Evolutionary conservation across 2,113 vertebrate genomes (phyloP).

Genomic region (Tetrao urogallus): DNA sequence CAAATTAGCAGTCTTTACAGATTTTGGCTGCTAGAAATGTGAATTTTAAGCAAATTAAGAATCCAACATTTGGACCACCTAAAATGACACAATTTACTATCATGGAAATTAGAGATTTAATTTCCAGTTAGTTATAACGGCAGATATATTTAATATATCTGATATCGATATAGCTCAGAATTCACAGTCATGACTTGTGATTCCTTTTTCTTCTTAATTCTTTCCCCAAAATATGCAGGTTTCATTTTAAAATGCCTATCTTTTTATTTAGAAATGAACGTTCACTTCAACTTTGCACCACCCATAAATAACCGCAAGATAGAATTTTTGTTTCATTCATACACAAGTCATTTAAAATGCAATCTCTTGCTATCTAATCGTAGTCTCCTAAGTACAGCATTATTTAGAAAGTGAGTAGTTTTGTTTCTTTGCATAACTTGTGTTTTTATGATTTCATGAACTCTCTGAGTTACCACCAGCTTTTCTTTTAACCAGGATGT

Average conservation of each 20-base stretch:
- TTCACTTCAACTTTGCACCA: slow-evolving; percentile 47
- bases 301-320: slow-evolving; percentile 35
- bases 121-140: slow-evolving; percentile 12
- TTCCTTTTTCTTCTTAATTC: slow-evolving; percentile 55
- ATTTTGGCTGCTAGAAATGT: slow-evolving; percentile 55
- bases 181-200: slow-evolving; percentile 4
- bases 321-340: slow-evolving; percentile 16
- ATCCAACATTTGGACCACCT: slow-evolving; percentile 52
- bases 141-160: slow-evolving; percentile 13
- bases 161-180: slow-evolving; percentile 20
- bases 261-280: slow-evolving; percentile 56
- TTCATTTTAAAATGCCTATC: slow-evolving; percentile 55
- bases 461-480: slow-evolving; percentile 72
- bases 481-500: slow-evolving; percentile 58
- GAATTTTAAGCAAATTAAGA: slow-evolving; percentile 47
- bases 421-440: slow-evolving; percentile 22
- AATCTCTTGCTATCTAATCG: slow-evolving; percentile 15
- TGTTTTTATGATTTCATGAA: slow-evolving; percentile 71
- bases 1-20: slow-evolving; percentile 81
- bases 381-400: slow-evolving; percentile 4
- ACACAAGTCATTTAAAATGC: slow-evolving; percentile 23
- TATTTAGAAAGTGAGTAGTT: slow-evolving; percentile 27
- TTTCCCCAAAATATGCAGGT: slow-evolving; percentile 41
- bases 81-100: slow-evolving; percentile 30
- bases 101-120: slow-evolving; percentile 37